A percentile compares a stretch with the other conserved stretches of the same genome.
phyloP scores from a whole-genome alignment of 2,797 vertebrate genomes.

The Acomys russatus region DNA sequence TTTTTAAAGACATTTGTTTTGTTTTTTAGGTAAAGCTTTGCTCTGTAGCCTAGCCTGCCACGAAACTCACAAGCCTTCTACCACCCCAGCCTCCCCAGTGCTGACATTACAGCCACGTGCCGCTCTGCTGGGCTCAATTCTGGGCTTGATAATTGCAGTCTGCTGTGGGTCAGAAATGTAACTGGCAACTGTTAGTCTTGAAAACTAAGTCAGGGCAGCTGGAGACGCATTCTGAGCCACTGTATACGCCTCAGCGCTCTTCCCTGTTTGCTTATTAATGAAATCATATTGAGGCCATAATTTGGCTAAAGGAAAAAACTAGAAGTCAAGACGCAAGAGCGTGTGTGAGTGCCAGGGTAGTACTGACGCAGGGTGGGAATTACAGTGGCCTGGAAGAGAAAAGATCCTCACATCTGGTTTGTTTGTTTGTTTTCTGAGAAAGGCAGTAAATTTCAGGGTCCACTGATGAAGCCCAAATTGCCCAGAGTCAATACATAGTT shows the following conservation, averaged over 20 bases:
- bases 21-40: not conserved
- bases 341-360: accelerated
- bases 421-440: not conserved
- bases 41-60: not conserved
- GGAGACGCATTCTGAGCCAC: not conserved
- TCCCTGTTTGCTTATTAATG: slow-evolving; percentile 57
- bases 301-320: not conserved
- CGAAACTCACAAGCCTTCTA: not conserved
- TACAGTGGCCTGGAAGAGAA: not conserved
- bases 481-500: not conserved
- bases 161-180: not conserved
- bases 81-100: not conserved
- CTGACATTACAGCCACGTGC: not conserved
- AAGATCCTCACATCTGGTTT: too few relatives aligned
- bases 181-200: slow-evolving; percentile 23
- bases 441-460: not conserved
- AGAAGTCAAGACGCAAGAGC: not conserved
- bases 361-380: not conserved
- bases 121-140: not conserved
- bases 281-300: not conserved
- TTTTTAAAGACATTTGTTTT: not conserved
- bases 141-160: not conserved
- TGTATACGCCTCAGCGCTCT: not conserved
- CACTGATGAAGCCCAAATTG: not conserved
- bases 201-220: not conserved